Percentiles rank a stretch among this genome's conserved stretches.
These are phyloP conservation scores for Hyles lineata DNA, from an alignment of 2,888 invertebrate genomes.

Conservation along the genomic window DNA sequence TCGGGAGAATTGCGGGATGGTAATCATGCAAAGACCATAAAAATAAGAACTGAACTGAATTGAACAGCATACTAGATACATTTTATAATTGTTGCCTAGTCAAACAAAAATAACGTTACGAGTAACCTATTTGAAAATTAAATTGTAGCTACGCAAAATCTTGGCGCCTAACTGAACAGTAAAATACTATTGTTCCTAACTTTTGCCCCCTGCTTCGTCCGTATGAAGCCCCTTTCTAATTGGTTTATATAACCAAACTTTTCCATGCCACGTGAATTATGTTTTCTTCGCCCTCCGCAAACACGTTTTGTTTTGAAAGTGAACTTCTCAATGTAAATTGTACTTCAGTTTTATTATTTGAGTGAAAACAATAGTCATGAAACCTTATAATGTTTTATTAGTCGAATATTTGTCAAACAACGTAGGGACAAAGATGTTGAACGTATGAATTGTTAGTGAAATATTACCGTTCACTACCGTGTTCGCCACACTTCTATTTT, in stretches of 20 bases:
- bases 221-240: not conserved
- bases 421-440: slow-evolving; percentile 10
- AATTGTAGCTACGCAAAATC: too few species aligned
- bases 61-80: too few species aligned
- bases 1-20: too few species aligned
- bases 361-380: not conserved
- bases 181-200: not conserved
- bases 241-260: not conserved
- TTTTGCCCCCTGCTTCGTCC: not conserved
- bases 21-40: too few species aligned
- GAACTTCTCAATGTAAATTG: not conserved
- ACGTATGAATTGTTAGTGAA: not conserved
- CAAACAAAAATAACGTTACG: too few species aligned
- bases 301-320: slow-evolving; percentile 1
- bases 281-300: not conserved
- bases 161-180: too few species aligned
- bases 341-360: not conserved
- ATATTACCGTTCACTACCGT: not conserved
- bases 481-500: too few species aligned
- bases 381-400: not conserved
- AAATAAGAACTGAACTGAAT: too few species aligned
- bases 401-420: not conserved
- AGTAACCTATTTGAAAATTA: too few species aligned
- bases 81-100: too few species aligned
- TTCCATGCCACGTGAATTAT: not conserved